Percentiles rank a stretch among this genome's conserved stretches.
These are phyloP conservation scores for Mionectes olivaceus DNA, from an alignment of 2,797 vertebrate species.

Conservation along the genomic window DNA sequence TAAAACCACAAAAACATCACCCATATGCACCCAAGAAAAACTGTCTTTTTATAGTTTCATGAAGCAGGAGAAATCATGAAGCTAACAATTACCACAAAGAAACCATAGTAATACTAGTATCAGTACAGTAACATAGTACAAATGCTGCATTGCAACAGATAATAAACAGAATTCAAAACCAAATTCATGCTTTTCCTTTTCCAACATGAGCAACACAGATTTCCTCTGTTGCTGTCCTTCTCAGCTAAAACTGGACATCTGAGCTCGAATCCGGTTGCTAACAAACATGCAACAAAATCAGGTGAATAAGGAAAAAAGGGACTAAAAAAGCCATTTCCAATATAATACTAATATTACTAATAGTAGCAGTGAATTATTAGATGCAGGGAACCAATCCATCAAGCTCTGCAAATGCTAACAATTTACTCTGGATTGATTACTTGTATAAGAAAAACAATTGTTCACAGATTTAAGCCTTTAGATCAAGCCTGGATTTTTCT, in stretches of 20 bases:
- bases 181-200: not conserved
- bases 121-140: not conserved
- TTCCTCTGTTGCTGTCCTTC: not conserved
- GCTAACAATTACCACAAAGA: slow-evolving; percentile 46
- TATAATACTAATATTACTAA: not conserved
- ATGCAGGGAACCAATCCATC: not conserved
- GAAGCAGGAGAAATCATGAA: slow-evolving; percentile 7
- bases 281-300: not conserved
- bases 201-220: not conserved
- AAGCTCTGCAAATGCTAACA: not conserved
- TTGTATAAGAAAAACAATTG: not conserved
- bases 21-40: not conserved
- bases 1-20: not conserved
- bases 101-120: slow-evolving; percentile 10
- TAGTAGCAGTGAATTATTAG: not conserved
- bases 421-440: not conserved
- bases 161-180: not conserved
- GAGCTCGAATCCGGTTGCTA: not conserved
- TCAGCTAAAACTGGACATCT: not conserved
- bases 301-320: not conserved
- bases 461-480: not conserved
- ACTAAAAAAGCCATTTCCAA: not conserved
- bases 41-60: not conserved
- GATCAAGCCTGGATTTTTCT: not conserved
- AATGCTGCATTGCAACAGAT: not conserved